Percentiles rank a stretch among this genome's conserved stretches.
These are phyloP conservation scores for Ridgeia piscesae DNA, from an alignment of 1,140 invertebrate species.

Conservation along the genomic window DNA sequence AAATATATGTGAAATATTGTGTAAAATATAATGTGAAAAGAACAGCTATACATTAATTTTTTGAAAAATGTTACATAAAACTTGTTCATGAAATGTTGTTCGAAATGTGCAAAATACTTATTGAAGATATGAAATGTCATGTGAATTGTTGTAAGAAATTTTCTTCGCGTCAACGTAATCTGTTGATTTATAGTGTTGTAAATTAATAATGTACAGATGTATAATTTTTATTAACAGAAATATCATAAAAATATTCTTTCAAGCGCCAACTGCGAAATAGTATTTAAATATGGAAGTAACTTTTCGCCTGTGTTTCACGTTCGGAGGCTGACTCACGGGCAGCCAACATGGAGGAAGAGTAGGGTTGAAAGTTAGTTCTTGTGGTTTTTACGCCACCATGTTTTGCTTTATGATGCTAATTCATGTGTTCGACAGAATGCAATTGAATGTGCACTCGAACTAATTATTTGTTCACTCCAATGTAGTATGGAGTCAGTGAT, in stretches of 20 bases:
- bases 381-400: neutral
- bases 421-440: constrained; percentile 4
- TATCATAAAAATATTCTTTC: neutral
- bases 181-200: too few relatives aligned
- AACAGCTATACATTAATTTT: too few relatives aligned
- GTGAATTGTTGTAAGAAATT: too few relatives aligned
- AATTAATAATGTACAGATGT: too few relatives aligned
- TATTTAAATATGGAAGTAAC: neutral
- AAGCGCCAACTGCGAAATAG: neutral
- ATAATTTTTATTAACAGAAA: too few relatives aligned
- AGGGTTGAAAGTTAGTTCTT: neutral
- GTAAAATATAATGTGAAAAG: too few relatives aligned
- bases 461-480: constrained; percentile 13
- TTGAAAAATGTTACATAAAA: too few relatives aligned
- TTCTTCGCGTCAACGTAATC: too few relatives aligned
- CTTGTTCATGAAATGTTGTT: too few relatives aligned
- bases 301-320: neutral
- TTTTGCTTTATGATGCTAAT: neutral
- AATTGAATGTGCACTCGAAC: neutral
- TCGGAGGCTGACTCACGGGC: neutral
- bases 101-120: too few relatives aligned
- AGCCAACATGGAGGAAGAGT: neutral
- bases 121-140: too few relatives aligned
- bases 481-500: constrained; percentile 43
- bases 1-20: too few relatives aligned